These are phyloP conservation scores for Tarsius wallacei DNA, from an alignment of 2,797 vertebrate genomes.

Conservation along the genomic window DNA sequence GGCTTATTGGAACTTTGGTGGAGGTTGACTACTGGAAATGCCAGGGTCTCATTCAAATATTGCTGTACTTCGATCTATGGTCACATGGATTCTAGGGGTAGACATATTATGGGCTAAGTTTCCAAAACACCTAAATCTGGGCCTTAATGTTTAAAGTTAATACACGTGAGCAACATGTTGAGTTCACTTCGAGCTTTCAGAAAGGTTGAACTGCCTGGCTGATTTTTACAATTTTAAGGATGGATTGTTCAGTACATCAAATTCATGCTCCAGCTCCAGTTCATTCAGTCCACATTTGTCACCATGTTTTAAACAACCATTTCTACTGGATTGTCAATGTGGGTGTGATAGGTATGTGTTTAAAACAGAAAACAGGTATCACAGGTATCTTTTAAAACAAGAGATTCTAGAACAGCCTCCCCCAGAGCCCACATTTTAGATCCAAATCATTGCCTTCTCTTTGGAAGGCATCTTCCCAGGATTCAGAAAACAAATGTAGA, in stretches of 20 bases:
- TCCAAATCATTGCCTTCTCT: not conserved
- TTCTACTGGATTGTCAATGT: constrained; percentile 13
- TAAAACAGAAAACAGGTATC: not conserved
- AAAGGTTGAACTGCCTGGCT: not conserved
- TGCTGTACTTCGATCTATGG: not conserved
- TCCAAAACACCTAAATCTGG: not conserved
- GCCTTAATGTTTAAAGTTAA: constrained; percentile 6
- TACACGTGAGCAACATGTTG: not conserved
- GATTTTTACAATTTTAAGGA: not conserved
- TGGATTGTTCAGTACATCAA: not conserved
- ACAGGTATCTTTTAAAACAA: not conserved
- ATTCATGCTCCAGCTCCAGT: not conserved
- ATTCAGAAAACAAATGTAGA: constrained; percentile 36
- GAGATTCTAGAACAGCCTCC: not conserved
- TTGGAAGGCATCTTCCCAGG: fast-evolving
- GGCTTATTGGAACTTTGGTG: not conserved
- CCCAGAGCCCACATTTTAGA: constrained; percentile 6
- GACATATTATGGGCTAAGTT: not conserved
- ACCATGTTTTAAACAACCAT: not conserved
- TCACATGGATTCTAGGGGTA: not conserved
- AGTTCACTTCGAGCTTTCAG: not conserved
- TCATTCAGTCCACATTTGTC: not conserved
- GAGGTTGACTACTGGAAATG: not conserved
- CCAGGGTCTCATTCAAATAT: constrained; percentile 24
- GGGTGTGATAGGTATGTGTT: not conserved